A percentile compares a stretch with the other conserved stretches of the same genome.
Conservation (phyloP, 2,888 invertebrate species). For the Drymonia ruficornis region DNA sequence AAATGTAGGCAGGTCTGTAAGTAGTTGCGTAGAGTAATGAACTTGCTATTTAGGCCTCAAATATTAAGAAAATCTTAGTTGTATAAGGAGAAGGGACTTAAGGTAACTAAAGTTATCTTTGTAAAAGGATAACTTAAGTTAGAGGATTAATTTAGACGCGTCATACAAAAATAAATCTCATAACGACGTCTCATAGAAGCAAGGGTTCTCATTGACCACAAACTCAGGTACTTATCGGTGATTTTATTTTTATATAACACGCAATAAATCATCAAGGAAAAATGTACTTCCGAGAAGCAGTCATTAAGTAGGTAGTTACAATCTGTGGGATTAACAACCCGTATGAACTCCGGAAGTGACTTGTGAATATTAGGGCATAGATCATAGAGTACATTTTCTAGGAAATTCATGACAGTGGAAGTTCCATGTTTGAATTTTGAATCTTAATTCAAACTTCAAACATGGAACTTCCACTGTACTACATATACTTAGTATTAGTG, state of each 20-base stretch:
- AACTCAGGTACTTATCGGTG: no score
- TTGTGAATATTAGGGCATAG: constrained; percentile 3
- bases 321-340: constrained; percentile 15
- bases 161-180: no score
- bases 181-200: no score
- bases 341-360: constrained; percentile 11
- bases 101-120: no score
- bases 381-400: background rate
- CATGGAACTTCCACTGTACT: no score
- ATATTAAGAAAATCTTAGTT: no score
- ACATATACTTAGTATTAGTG: background rate
- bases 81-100: no score
- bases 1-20: constrained; percentile 4
- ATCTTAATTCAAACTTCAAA: no score
- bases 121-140: no score
- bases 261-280: constrained; percentile 2
- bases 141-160: no score
- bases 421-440: background rate
- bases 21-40: constrained; percentile 9
- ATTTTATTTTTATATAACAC: background rate
- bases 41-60: background rate
- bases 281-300: background rate
- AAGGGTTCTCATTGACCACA: no score
- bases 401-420: background rate
- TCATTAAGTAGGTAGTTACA: constrained; percentile 10